Conservation (phyloP, 2,888 invertebrate genomes). For the Congeria kusceri region DNA sequence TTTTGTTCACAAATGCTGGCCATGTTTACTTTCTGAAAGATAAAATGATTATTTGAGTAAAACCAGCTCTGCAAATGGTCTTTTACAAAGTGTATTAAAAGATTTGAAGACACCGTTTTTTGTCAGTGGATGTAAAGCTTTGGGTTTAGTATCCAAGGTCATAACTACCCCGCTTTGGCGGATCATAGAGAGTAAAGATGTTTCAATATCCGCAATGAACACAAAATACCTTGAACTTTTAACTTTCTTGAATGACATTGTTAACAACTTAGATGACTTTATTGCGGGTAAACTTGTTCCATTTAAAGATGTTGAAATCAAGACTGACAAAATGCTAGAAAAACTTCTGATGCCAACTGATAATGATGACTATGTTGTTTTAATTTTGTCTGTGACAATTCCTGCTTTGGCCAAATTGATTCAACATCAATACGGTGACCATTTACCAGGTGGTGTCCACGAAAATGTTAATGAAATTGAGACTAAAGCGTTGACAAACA, state of each 20-base stretch:
- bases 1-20: conserved; percentile 51
- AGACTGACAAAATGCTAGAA: conserved; percentile 22
- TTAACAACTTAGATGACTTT: conserved; percentile 14
- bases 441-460: conserved; percentile 9
- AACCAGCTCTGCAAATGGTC: background rate
- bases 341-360: background rate
- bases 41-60: conserved; percentile 32
- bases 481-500: conserved; percentile 28
- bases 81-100: conserved; percentile 3
- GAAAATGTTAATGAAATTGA: background rate
- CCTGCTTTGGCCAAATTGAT: conserved; percentile 25
- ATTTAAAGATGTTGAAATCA: conserved; percentile 14
- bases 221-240: background rate
- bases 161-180: conserved; percentile 36
- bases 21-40: conserved; percentile 42
- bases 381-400: conserved; percentile 9
- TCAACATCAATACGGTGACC: conserved; percentile 13
- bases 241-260: background rate
- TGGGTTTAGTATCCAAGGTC: conserved; percentile 19
- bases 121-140: conserved; percentile 25
- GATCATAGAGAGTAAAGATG: conserved; percentile 32
- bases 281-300: conserved; percentile 5
- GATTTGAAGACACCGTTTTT: conserved; percentile 22
- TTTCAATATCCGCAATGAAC: conserved; percentile 16
- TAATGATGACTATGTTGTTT: conserved; percentile 14